Conservation (phyloP, 2,113 vertebrate species). For the Ictalurus punctatus region DNA sequence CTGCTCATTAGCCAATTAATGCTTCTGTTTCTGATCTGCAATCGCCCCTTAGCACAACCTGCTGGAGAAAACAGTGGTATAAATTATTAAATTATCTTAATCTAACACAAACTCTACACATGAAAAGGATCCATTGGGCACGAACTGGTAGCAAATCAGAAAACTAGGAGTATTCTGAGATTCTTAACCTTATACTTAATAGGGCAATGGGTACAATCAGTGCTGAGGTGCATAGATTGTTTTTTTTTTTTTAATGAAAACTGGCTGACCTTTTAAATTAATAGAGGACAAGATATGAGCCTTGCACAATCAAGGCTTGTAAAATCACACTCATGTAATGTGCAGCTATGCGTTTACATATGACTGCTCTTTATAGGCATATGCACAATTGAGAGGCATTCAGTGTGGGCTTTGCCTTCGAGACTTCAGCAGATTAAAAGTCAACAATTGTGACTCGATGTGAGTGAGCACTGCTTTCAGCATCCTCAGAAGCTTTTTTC, state of each 20-base stretch:
- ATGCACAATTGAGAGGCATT: not conserved
- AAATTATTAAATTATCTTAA: not conserved
- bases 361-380: not conserved
- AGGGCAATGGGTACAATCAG: not conserved
- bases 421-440: not conserved
- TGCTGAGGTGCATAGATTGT: not conserved
- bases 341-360: not conserved
- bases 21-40: not conserved
- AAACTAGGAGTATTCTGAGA: not conserved
- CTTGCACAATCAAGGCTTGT: constrained; percentile 8
- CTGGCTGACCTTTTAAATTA: constrained; percentile 11
- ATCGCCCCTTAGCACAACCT: not conserved
- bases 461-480: not conserved
- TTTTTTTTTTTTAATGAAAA: constrained; percentile 25
- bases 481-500: not conserved
- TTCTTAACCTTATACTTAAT: not conserved
- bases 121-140: not conserved
- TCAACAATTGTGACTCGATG: not conserved
- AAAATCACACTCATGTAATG: not conserved
- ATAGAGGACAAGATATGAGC: not conserved
- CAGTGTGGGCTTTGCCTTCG: constrained; percentile 2
- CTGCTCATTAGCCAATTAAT: not conserved
- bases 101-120: not conserved
- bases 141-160: not conserved
- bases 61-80: not conserved